phyloP scores from a whole-genome alignment of 2,888 invertebrate genomes.

The Dermolepida albohirtum region DNA sequence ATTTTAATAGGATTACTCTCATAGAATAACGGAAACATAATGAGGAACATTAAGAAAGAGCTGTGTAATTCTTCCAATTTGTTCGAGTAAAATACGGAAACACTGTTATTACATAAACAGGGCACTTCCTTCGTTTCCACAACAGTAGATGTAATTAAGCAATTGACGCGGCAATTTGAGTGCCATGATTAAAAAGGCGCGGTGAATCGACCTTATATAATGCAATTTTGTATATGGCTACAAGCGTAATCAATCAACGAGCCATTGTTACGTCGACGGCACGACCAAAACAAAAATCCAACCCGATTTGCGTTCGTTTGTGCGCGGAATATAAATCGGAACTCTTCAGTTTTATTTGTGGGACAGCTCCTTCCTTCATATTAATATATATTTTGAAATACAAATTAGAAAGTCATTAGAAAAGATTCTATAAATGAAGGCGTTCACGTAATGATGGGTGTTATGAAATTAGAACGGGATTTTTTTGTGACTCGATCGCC shows the following conservation, averaged over 20 bases:
- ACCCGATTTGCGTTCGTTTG: constrained; percentile 7
- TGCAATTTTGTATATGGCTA: constrained; percentile 27
- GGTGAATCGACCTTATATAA: constrained; percentile 20
- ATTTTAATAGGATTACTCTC: too few species aligned
- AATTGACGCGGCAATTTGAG: constrained; percentile 17
- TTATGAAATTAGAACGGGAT: too few species aligned
- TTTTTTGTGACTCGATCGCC: too few species aligned
- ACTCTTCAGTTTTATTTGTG: background rate
- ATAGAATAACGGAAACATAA: too few species aligned
- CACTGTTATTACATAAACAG: too few species aligned
- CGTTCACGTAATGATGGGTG: too few species aligned
- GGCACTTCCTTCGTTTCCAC: constrained; percentile 4
- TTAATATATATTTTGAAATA: constrained; percentile 10
- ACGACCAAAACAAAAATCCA: constrained; percentile 3
- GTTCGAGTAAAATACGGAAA: too few species aligned
- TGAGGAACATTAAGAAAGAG: too few species aligned
- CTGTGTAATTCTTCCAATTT: too few species aligned
- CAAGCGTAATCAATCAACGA: constrained; percentile 19
- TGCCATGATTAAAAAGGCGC: constrained; percentile 29
- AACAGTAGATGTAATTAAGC: constrained; percentile 25
- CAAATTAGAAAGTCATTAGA: background rate
- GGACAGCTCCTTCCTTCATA: background rate
- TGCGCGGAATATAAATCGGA: constrained; percentile 11
- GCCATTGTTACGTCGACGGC: constrained; percentile 21
- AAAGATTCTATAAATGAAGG: too few species aligned